phyloP scores from a whole-genome alignment of 2,888 invertebrate genomes.

The Polylopha cassiicola region DNA sequence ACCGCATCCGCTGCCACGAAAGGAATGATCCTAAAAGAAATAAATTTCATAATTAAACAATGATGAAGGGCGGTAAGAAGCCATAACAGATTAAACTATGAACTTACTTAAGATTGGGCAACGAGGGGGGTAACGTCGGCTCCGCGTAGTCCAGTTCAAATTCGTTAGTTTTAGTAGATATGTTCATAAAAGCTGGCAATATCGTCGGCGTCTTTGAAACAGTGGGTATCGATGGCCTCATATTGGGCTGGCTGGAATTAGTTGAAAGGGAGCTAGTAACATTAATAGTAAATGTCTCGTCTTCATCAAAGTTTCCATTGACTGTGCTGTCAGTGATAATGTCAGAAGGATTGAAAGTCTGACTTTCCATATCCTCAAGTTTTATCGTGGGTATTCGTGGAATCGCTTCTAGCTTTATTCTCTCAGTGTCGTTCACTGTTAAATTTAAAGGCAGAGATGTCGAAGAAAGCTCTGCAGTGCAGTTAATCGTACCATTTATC shows the following conservation, averaged over 20 bases:
- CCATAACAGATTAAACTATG: neutral
- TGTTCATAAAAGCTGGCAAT: constrained; percentile 60
- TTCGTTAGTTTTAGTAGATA: constrained; percentile 76
- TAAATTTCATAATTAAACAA: neutral
- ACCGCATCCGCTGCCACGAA: constrained; percentile 92
- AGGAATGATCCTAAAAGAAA: constrained; percentile 85
- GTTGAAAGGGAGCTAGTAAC: constrained; percentile 73
- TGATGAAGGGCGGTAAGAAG: no score
- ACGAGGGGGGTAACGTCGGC: constrained; percentile 86
- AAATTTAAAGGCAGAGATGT: constrained; percentile 53
- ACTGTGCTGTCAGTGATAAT: constrained; percentile 60
- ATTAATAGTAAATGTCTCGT: constrained; percentile 75
- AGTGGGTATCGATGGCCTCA: constrained; percentile 30
- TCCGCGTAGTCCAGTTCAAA: constrained; percentile 84
- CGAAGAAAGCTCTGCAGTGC: constrained; percentile 65
- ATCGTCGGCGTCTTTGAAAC: constrained; percentile 46
- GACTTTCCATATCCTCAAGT: constrained; percentile 42
- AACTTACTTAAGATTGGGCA: constrained; percentile 86
- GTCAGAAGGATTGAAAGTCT: constrained; percentile 55
- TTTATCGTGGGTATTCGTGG: constrained; percentile 50
- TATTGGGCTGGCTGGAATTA: constrained; percentile 52
- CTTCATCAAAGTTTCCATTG: constrained; percentile 59
- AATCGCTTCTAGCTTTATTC: constrained; percentile 39
- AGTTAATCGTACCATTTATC: constrained; percentile 68
- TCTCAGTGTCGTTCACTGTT: constrained; percentile 42